Base-by-base conservation (phyloP, 2,888 invertebrate genomes). In the Cyclophora punctaria region DNA sequence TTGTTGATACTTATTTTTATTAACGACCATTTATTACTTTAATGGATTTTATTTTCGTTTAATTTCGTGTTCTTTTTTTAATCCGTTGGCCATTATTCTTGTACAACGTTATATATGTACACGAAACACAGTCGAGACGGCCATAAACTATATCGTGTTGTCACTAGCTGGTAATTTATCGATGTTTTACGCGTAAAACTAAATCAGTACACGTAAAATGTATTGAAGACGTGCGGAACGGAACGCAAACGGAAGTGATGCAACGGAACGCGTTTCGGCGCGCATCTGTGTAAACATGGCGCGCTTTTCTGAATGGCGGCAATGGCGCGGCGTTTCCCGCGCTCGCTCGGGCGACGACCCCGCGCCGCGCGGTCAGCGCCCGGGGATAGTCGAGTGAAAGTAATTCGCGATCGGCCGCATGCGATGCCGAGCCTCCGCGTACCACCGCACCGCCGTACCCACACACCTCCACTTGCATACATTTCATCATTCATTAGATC, bases 261-360 rank as follows among this genome's bases (percentile, higher is more conserved):
- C 81, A 86, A 87, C 77, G 71, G 75, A 75, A 73, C 80, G 80
- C 83, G 82, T 83, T 86, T 84, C 82, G 85, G 85, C 79, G 83
- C 78, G 80, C 87, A 86, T 86, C 87, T 86, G 87, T 85, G 84
- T 85, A 87, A 87, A 87, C 85, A 86, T 75, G 80, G 80, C 82
- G 79, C 76, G 81, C 78, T 82, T 85, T 84, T 81, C 84, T 85
- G 84, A 87, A 87, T 87, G 85, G 84, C 79, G 73, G 66, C 71
- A 73, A 69, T 75, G 73, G 76, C 69, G 59, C 65, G 67, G 79
- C 78, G 81, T 81, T 83, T 84, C 83, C 83, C 83, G 85, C 84
- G 83, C 81, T 75, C 75, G 75, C 66, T 59, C 78, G 83, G 81
- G 64, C 87, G 83, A 71, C 84, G 86, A 84, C 79, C 87, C 80